A percentile compares a stretch with the other conserved stretches of the same genome.
Conservation (phyloP, 2,797 vertebrate genomes). For the Mionectes olivaceus region DNA sequence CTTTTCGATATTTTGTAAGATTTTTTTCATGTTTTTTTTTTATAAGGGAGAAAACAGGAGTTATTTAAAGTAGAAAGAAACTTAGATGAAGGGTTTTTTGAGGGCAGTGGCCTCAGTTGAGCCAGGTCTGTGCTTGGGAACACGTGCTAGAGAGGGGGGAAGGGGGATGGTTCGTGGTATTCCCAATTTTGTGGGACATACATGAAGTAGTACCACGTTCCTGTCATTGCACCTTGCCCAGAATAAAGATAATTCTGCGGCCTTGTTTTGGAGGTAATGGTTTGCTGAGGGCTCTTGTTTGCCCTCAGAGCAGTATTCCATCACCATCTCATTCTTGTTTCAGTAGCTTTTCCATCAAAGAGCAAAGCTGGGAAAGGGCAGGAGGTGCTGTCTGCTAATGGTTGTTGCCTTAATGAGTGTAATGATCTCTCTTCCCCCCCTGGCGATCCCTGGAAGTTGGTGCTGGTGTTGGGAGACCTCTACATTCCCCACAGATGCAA, state of each 20-base stretch:
- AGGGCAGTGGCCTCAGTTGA: background rate
- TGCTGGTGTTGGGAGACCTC: constrained; percentile 97
- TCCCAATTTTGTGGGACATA: background rate
- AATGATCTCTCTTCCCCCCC: background rate
- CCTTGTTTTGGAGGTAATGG: background rate
- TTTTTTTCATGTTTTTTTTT: background rate
- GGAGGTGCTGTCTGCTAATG: background rate
- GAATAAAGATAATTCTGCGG: background rate
- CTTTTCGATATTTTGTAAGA: background rate
- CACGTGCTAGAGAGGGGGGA: background rate
- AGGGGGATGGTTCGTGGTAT: background rate
- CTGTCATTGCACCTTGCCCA: background rate
- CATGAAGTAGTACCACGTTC: fast-evolving
- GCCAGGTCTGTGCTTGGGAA: background rate
- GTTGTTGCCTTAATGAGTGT: background rate
- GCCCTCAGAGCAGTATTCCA: background rate
- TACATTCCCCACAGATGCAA: constrained; percentile 99
- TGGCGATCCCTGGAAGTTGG: constrained; percentile 84
- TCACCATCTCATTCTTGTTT: background rate
- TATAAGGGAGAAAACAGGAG: background rate
- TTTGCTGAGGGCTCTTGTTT: background rate
- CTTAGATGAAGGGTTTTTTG: background rate
- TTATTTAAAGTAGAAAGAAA: background rate
- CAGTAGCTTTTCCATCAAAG: background rate
- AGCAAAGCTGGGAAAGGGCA: background rate